These are phyloP conservation scores for Napeogenes inachia DNA, from an alignment of 2,888 invertebrate genomes.

Conservation along the genomic window DNA sequence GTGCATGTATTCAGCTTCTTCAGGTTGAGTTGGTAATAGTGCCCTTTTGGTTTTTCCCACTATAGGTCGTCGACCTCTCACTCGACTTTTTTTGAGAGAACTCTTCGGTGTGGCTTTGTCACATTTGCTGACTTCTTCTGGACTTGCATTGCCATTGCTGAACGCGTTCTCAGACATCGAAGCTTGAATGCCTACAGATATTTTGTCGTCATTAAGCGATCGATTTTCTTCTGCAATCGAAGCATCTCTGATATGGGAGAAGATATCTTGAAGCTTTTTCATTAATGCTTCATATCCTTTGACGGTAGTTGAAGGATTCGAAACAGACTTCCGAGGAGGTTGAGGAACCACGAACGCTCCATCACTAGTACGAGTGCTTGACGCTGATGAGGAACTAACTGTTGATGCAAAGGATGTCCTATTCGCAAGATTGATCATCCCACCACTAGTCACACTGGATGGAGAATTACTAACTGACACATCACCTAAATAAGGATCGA, in stretches of 20 bases:
- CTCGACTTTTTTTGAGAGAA: slow-evolving; percentile 66
- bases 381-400: slow-evolving; percentile 60
- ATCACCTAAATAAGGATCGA: slow-evolving; percentile 68
- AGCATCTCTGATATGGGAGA: slow-evolving; percentile 58
- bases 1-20: slow-evolving; percentile 66
- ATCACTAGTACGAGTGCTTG: slow-evolving; percentile 68
- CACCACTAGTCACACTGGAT: slow-evolving; percentile 69
- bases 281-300: slow-evolving; percentile 66
- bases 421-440: slow-evolving; percentile 63
- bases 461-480: slow-evolving; percentile 66
- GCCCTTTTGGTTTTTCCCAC: slow-evolving; percentile 67
- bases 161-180: slow-evolving; percentile 48
- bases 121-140: slow-evolving; percentile 60
- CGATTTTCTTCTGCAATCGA: slow-evolving; percentile 53
- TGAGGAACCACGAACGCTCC: slow-evolving; percentile 72
- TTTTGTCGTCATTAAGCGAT: slow-evolving; percentile 58
- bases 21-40: slow-evolving; percentile 61
- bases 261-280: slow-evolving; percentile 67
- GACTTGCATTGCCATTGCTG: slow-evolving; percentile 68
- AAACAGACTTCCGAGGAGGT: slow-evolving; percentile 64
- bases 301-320: slow-evolving; percentile 59
- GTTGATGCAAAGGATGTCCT: slow-evolving; percentile 68
- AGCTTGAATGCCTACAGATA: slow-evolving; percentile 64
- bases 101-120: slow-evolving; percentile 74
- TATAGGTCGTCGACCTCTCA: slow-evolving; percentile 65